Conservation (phyloP, 1,140 invertebrate genomes). For the Brachionus asplanchnoidis region DNA sequence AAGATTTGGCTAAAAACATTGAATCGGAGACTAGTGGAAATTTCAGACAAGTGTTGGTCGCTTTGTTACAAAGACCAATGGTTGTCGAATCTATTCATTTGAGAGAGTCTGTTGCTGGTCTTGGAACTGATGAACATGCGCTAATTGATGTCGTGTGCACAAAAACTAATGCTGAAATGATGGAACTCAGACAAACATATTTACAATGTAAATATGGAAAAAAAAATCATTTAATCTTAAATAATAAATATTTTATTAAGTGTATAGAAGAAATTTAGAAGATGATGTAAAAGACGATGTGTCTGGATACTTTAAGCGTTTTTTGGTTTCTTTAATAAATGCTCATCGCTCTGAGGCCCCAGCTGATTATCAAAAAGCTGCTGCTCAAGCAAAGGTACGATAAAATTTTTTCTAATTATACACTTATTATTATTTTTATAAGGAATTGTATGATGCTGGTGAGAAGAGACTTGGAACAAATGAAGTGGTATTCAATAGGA, state of each 20-base stretch:
- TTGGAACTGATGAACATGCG: constrained; percentile 60
- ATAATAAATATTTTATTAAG: constrained; percentile 46
- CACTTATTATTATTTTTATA: not conserved
- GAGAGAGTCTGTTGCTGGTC: constrained; percentile 55
- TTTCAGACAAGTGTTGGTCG: constrained; percentile 49
- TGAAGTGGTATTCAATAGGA: constrained; percentile 35
- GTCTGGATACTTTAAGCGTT: constrained; percentile 55
- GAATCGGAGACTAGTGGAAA: constrained; percentile 57
- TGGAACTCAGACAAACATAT: constrained; percentile 65
- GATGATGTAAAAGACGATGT: constrained; percentile 56
- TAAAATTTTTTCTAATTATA: not conserved
- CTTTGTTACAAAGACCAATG: constrained; percentile 49
- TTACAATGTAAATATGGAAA: constrained; percentile 81
- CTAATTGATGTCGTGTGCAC: constrained; percentile 62
- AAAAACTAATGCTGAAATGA: constrained; percentile 61
- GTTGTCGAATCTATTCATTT: constrained; percentile 55
- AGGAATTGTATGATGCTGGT: constrained; percentile 36
- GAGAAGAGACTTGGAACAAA: constrained; percentile 28
- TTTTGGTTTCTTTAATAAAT: constrained; percentile 51
- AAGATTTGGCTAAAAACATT: constrained; percentile 56
- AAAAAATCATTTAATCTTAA: not conserved
- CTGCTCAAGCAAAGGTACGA: not conserved
- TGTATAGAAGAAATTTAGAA: constrained; percentile 52
- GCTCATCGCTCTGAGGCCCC: constrained; percentile 32
- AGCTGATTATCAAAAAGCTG: constrained; percentile 36